phyloP scores from a whole-genome alignment of 2,888 invertebrate genomes.

The Drosophila sordidula region DNA sequence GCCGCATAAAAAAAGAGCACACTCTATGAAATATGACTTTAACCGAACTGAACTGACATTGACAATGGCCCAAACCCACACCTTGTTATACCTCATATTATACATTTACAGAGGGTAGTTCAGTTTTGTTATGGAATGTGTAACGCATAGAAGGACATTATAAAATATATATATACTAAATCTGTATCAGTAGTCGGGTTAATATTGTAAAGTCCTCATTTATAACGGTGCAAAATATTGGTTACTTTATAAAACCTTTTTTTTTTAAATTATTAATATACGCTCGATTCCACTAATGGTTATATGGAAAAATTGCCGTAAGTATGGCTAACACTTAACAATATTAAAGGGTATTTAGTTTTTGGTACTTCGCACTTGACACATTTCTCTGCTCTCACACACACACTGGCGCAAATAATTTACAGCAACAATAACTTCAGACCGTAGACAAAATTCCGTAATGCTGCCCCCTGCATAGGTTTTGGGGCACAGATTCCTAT shows the following conservation, averaged over 20 bases:
- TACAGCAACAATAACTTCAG: conserved; percentile 51
- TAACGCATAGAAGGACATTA: too few species aligned
- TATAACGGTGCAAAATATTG: too few species aligned
- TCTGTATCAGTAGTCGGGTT: neutral
- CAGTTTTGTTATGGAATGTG: neutral
- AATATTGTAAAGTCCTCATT: too few species aligned
- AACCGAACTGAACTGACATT: conserved; percentile 56
- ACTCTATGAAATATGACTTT: conserved; percentile 59
- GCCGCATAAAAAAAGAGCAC: conserved; percentile 23
- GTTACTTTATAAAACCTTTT: too few species aligned
- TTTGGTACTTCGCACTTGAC: neutral
- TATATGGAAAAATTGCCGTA: too few species aligned
- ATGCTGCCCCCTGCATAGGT: conserved; percentile 12
- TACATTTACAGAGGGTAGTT: neutral
- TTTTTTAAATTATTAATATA: too few species aligned
- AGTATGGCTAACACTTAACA: too few species aligned
- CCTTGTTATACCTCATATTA: neutral
- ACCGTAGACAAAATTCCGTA: conserved; percentile 43
- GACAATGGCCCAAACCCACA: conserved; percentile 23
- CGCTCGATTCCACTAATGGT: too few species aligned
- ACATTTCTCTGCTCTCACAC: too few species aligned
- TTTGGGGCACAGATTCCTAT: neutral
- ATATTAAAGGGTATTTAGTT: neutral
- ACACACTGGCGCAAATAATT: conserved; percentile 33
- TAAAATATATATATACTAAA: neutral